Percentiles rank a stretch among this genome's conserved stretches.
Conservation (phyloP, 2,797 vertebrate genomes). For the Premnoplex brunnescens region DNA sequence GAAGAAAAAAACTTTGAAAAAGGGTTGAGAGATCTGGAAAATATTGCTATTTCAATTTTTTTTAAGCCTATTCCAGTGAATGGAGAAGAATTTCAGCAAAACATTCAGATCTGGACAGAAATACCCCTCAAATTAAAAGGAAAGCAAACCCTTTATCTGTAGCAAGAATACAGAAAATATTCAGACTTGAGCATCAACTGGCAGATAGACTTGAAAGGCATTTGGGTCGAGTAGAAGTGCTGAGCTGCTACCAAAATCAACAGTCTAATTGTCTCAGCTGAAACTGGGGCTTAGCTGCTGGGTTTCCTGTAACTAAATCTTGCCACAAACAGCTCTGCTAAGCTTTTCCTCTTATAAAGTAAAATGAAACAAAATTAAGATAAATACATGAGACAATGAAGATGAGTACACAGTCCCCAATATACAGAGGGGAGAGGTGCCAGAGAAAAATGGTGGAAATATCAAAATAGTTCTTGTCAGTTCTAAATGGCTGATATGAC, state of each 20-base stretch:
- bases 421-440: not conserved
- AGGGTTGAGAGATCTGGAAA: not conserved
- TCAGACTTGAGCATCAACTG: conserved; percentile 42
- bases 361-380: conserved; percentile 53
- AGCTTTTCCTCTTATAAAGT: conserved; percentile 64
- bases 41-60: not conserved
- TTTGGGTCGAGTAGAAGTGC: conserved; percentile 55
- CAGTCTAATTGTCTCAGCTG: conserved; percentile 64
- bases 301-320: conserved; percentile 71
- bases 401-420: not conserved
- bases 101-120: conserved; percentile 14
- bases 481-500: conserved; percentile 27
- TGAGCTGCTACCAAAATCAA: conserved; percentile 69
- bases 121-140: conserved; percentile 2
- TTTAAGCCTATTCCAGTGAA: not conserved
- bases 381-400: conserved; percentile 29
- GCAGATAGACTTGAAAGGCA: conserved; percentile 28
- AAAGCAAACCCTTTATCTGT: conserved; percentile 38
- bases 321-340: conserved; percentile 61
- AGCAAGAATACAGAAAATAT: conserved; percentile 31
- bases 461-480: conserved; percentile 31
- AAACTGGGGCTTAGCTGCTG: conserved; percentile 60
- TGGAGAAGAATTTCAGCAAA: conserved; percentile 30
- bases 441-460: conserved; percentile 3
- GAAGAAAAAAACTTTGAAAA: not conserved